Conservation (phyloP, 92 coral and sea anemone genomes). For the Pocillopora meandrina region DNA sequence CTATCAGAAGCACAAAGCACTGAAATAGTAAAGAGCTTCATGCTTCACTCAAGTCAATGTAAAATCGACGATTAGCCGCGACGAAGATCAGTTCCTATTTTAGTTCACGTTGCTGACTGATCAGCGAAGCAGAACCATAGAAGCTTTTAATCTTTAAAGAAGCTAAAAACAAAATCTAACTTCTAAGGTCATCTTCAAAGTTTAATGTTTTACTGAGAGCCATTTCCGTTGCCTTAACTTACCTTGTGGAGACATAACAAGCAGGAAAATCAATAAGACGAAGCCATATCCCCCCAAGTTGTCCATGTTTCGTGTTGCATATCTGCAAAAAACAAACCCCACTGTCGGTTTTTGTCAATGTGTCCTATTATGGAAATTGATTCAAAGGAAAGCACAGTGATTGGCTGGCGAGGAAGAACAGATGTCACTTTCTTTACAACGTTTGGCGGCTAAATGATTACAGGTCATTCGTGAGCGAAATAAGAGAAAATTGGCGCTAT, state of each 20-base stretch:
- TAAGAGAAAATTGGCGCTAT: constrained; percentile 26
- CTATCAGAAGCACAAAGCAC: background rate
- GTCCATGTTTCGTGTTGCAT: constrained; percentile 42
- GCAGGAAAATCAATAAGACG: constrained; percentile 24
- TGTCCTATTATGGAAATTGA: constrained; percentile 50
- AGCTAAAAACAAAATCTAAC: constrained; percentile 42
- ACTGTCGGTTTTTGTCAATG: constrained; percentile 39
- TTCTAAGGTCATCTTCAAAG: constrained; percentile 4
- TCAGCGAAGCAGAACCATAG: constrained; percentile 23
- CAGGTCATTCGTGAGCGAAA: constrained; percentile 24
- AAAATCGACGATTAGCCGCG: background rate
- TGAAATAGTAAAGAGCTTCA: background rate
- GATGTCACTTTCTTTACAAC: constrained; percentile 40
- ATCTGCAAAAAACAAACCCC: constrained; percentile 29
- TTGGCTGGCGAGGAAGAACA: constrained; percentile 33
- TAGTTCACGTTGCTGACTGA: background rate
- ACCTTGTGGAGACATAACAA: constrained; percentile 33
- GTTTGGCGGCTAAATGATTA: constrained; percentile 33
- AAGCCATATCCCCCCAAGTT: background rate
- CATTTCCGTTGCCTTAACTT: constrained; percentile 34
- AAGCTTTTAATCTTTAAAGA: constrained; percentile 42
- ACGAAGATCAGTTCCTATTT: background rate
- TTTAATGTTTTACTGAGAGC: background rate
- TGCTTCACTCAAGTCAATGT: background rate
- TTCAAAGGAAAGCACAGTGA: constrained; percentile 5